These are phyloP conservation scores for Siphonodentalium dalli DNA, from an alignment of 2,888 invertebrate species.

Conservation along the genomic window DNA sequence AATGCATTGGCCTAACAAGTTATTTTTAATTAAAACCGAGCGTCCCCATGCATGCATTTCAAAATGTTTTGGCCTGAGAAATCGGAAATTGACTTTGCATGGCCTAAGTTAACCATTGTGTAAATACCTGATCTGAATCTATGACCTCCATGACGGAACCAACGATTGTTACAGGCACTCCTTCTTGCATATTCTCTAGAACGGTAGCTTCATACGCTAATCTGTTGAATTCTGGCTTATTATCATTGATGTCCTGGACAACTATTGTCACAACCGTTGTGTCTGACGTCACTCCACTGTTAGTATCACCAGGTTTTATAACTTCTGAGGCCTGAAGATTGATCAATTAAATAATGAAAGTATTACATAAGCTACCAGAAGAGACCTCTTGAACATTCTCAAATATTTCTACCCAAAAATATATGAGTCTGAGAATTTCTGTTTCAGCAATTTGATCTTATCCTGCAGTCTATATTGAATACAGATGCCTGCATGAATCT, in stretches of 20 bases:
- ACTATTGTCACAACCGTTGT: constrained; percentile 63
- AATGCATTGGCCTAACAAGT: no score
- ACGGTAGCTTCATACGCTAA: constrained; percentile 40
- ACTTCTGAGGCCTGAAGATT: constrained; percentile 58
- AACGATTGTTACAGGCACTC: constrained; percentile 46
- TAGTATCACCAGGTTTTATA: constrained; percentile 28
- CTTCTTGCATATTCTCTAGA: constrained; percentile 50
- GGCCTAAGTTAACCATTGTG: not conserved
- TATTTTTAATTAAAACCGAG: no score
- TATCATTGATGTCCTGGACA: constrained; percentile 66
- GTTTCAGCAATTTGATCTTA: no score
- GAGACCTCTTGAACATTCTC: no score
- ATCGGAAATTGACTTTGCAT: no score
- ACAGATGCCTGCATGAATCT: no score
- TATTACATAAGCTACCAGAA: not conserved
- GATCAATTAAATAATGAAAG: not conserved
- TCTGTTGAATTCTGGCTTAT: constrained; percentile 71
- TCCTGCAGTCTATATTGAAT: no score
- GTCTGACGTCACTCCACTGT: constrained; percentile 57
- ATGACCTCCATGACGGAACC: constrained; percentile 36
- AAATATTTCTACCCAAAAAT: no score
- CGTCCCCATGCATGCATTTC: no score
- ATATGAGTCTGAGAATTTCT: no score
- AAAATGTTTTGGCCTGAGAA: no score
- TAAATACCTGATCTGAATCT: constrained; percentile 47